Evolutionary conservation across 1,140 invertebrate species (phyloP).

Genomic region (Listronotus bonariensis): DNA sequence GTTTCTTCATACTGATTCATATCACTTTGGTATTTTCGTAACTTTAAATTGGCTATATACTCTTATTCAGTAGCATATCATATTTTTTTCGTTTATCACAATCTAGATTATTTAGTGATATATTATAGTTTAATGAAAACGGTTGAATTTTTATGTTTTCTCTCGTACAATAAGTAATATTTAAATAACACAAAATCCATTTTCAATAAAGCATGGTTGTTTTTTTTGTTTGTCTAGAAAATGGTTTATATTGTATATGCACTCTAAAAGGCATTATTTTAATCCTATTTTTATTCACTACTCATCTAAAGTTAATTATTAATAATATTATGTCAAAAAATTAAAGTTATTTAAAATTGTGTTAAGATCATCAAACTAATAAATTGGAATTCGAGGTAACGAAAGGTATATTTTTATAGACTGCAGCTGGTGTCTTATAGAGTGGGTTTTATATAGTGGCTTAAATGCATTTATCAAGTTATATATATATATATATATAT

Average conservation of each 20-base stretch:
- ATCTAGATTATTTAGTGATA: background rate
- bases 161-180: background rate
- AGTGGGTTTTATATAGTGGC: slow-evolving; percentile 17
- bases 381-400: background rate
- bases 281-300: too few relatives aligned
- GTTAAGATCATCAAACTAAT: too few relatives aligned
- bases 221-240: too few relatives aligned
- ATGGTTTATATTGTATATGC: background rate
- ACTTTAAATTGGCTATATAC: background rate
- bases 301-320: too few relatives aligned
- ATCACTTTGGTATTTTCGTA: background rate
- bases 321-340: too few relatives aligned
- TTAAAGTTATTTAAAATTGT: background rate
- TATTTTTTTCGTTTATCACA: too few relatives aligned
- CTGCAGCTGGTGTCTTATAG: slow-evolving; percentile 32
- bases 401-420: slow-evolving; percentile 19
- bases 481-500: too few relatives aligned
- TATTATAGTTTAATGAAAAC: background rate
- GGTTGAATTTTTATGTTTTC: background rate
- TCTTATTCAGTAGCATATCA: background rate
- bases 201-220: too few relatives aligned
- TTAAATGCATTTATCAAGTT: slow-evolving; percentile 2
- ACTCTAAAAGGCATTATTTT: too few relatives aligned
- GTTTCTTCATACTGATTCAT: background rate
- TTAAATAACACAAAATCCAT: background rate